Base-by-base conservation (phyloP, 30 jellyfish, hydroid and myxozoan genomes). In the Cassiopea andromeda region DNA sequence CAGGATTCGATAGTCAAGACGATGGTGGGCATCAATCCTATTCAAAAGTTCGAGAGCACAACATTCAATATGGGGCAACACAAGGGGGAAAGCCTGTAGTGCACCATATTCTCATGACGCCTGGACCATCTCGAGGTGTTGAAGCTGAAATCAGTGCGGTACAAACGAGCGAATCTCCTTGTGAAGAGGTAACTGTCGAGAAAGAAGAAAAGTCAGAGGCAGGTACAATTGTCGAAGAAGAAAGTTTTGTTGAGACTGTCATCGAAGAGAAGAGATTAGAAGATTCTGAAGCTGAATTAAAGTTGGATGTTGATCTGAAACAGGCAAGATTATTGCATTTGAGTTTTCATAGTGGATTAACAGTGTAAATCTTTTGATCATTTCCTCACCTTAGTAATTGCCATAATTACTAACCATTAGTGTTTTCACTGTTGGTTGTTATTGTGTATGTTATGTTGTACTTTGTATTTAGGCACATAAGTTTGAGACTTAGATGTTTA, bases 31-130 rank as follows among this genome's bases (percentile, higher is more conserved):
- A 86, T 9, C 85, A 77, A 46, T 38, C 84, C 46, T 75, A 66
- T 2, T 7, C 83, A 14, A 86, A 79, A 68, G 85, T 86, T 16
- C 81, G 82, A 2, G 93, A 86, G 2, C 89, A 86, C 67, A 77
- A 64, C 8, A 87, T 86, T 46, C 93, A 75, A 58, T 86, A 86
- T 76, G 93, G 93, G 67, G 89, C 93, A 19, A 86, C 93, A 7
- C 71, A 77, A 68, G 93, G 76, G 72, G 93, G 84, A 5, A 86
- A 75, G 66, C 77, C 87, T 46, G 84, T 86, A 15, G 89, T 66
- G 18, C 82, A 75, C n/a, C 93, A 86, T 77, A 76, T 82, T 1
- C 76, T 48, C 84, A 64, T 76, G 60, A 64, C 48, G 49, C n/a
- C 16, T 50, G 66, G 18, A 45, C 58, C 14, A 16, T 15, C 77